phyloP scores from a whole-genome alignment of 2,797 vertebrate genomes.

The Epinephelus awoara region DNA sequence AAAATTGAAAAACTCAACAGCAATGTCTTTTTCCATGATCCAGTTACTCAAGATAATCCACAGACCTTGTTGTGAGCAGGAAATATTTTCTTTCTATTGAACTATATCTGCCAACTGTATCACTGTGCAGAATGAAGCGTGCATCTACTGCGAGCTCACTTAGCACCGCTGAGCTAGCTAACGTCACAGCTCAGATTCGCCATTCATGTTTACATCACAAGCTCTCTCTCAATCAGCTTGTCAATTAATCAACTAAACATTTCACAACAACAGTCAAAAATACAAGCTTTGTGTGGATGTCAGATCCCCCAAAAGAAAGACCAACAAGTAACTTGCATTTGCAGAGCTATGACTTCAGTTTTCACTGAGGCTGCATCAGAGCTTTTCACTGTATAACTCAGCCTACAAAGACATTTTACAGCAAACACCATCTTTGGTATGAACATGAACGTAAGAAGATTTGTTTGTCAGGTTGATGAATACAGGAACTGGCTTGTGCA shows the following conservation, averaged over 20 bases:
- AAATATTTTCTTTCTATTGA: too few species aligned
- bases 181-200: too few species aligned
- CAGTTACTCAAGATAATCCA: too few species aligned
- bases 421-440: slow-evolving; percentile 31
- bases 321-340: slow-evolving; percentile 4
- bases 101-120: too few species aligned
- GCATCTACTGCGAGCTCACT: too few species aligned
- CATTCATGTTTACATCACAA: too few species aligned
- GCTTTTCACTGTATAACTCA: slow-evolving; percentile 5
- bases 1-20: too few species aligned
- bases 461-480: slow-evolving; percentile 28
- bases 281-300: background rate
- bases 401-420: slow-evolving; percentile 12
- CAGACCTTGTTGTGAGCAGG: too few species aligned
- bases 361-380: background rate
- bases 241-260: background rate
- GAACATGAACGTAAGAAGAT: slow-evolving; percentile 5
- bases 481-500: slow-evolving; percentile 5
- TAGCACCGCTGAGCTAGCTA: too few species aligned
- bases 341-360: background rate
- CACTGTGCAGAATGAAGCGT: too few species aligned
- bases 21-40: too few species aligned
- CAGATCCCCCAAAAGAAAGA: background rate
- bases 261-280: background rate
- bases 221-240: background rate